Conservation (phyloP, 2,888 invertebrate species). For the Cheilosia soror region DNA sequence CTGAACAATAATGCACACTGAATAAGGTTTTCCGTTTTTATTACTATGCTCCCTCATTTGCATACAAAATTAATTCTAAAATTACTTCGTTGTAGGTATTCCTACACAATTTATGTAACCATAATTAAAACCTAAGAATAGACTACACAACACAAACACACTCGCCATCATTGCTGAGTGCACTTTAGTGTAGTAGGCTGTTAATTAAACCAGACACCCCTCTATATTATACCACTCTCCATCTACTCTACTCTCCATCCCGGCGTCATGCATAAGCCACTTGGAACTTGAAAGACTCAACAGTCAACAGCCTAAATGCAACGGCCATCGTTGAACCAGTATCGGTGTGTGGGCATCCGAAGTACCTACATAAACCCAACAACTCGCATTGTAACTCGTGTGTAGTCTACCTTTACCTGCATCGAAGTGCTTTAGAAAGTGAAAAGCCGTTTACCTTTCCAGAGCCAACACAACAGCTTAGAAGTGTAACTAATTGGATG, state of each 20-base stretch:
- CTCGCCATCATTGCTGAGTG: conserved; percentile 8
- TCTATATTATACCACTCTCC: conserved; percentile 44
- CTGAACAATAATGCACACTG: conserved; percentile 1
- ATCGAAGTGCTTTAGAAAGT: conserved; percentile 51
- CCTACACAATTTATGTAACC: conserved; percentile 31
- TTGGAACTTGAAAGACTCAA: conserved; percentile 1
- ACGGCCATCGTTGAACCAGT: conserved; percentile 6
- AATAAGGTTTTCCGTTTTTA: conserved; percentile 2
- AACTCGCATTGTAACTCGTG: not conserved
- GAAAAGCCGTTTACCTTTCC: conserved; percentile 62
- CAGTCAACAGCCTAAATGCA: conserved; percentile 27
- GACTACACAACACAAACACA: not conserved
- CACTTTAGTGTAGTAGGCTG: conserved; percentile 23
- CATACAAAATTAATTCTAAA: conserved; percentile 4
- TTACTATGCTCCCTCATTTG: not conserved
- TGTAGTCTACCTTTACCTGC: conserved; percentile 28
- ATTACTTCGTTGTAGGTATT: not conserved
- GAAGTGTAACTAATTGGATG: conserved; percentile 61
- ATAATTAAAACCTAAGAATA: conserved; percentile 15
- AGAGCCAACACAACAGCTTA: conserved; percentile 28
- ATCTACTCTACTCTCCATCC: conserved; percentile 2
- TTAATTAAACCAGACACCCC: conserved; percentile 56
- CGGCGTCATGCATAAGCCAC: conserved; percentile 36
- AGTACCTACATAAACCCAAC: conserved; percentile 2
- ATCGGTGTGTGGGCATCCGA: conserved; percentile 6